Conservation (phyloP, 2,113 vertebrate genomes). For the Holacanthus passer region DNA sequence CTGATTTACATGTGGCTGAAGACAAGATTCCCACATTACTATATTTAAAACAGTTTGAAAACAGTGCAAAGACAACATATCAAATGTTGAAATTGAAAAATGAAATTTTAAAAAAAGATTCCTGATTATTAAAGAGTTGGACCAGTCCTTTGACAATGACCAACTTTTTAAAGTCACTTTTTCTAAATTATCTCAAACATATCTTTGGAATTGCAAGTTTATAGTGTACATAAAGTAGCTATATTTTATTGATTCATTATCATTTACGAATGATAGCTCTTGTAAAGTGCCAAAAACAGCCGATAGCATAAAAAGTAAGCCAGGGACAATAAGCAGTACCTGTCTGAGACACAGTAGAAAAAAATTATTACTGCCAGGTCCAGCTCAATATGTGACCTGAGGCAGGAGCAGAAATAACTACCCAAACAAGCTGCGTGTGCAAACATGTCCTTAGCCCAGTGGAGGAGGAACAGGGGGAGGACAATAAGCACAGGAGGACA, state of each 20-base stretch:
- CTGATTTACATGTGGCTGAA: conserved; percentile 45
- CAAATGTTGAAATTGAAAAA: too few species aligned
- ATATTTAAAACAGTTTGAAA: too few species aligned
- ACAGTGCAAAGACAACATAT: too few species aligned
- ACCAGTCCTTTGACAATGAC: too few species aligned
- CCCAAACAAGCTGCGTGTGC: conserved; percentile 52
- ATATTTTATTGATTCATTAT: conserved; percentile 8
- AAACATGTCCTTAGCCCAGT: conserved; percentile 47
- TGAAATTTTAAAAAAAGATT: too few species aligned
- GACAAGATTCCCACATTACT: conserved; percentile 26
- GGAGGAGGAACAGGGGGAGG: conserved; percentile 19
- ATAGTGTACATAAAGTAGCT: too few species aligned
- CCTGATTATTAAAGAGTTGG: too few species aligned
- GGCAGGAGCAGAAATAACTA: conserved; percentile 65
- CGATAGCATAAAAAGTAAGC: conserved; percentile 12
- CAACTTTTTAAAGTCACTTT: too few species aligned
- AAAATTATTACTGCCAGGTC: conserved; percentile 65
- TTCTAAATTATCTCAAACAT: too few species aligned
- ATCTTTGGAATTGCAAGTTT: too few species aligned
- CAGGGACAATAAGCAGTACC: conserved; percentile 36
- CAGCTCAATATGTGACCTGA: conserved; percentile 67
- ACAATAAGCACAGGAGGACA: conserved; percentile 40
- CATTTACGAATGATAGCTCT: neutral
- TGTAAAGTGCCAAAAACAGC: conserved; percentile 13
- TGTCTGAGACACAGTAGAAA: conserved; percentile 24